phyloP scores from a whole-genome alignment of 30 jellyfish, hydroid and myxozoan genomes.

The Hydractinia symbiolongicarpus region DNA sequence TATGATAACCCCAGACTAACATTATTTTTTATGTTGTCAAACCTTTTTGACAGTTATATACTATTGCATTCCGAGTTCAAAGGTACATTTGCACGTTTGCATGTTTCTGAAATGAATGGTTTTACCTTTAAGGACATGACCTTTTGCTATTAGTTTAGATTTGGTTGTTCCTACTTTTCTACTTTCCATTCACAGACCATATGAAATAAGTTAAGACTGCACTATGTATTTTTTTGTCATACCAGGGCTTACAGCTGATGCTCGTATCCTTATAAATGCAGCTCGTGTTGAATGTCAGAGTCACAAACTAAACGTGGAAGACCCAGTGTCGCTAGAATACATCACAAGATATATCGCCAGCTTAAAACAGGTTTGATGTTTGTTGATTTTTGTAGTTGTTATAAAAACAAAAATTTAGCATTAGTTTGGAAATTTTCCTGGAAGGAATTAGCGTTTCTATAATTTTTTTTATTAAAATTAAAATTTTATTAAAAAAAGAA shows the following conservation, averaged over 20 bases:
- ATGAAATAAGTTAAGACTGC: not conserved
- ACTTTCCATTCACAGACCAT: not conserved
- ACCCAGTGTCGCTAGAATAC: slow-evolving; percentile 79
- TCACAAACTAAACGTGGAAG: slow-evolving; percentile 86
- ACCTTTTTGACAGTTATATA: no score
- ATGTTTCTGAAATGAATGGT: no score
- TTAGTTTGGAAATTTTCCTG: no score
- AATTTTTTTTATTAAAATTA: no score
- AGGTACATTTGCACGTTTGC: no score
- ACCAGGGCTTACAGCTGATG: slow-evolving; percentile 94
- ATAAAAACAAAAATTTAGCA: not conserved
- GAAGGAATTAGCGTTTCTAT: no score
- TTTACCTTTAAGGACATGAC: no score
- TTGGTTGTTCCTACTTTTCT: not conserved
- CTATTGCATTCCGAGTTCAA: no score
- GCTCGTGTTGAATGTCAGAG: slow-evolving; percentile 97
- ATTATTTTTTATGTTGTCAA: no score
- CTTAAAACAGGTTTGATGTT: slow-evolving; percentile 57
- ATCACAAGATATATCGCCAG: slow-evolving; percentile 82
- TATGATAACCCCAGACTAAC: no score
- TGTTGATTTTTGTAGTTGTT: not conserved
- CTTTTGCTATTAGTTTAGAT: not conserved
- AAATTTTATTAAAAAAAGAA: no score
- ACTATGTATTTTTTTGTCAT: not conserved
- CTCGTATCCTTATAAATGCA: slow-evolving; percentile 83